These are phyloP conservation scores for Arothron firmamentum DNA, from an alignment of 2,113 vertebrate species.

Conservation along the genomic window DNA sequence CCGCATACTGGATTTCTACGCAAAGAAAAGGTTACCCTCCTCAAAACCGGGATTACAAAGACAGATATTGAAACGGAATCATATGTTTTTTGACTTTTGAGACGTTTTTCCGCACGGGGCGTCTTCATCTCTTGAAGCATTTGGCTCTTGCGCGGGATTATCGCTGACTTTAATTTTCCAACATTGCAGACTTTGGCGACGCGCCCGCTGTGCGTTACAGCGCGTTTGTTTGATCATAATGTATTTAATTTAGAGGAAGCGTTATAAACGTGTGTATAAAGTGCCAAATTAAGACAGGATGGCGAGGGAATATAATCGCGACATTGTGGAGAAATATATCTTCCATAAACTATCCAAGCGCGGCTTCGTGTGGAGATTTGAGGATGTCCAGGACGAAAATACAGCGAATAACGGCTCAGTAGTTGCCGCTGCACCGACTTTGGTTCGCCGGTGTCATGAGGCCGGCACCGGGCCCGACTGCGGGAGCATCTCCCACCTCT, in stretches of 20 bases:
- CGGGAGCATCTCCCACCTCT: slow-evolving; percentile 35
- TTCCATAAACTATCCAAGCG: slow-evolving; percentile 75
- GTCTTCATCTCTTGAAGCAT: slow-evolving; percentile 11
- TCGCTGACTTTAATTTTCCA: slow-evolving; percentile 13
- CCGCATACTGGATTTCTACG: slow-evolving; percentile 69
- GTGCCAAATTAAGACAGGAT: slow-evolving; percentile 65
- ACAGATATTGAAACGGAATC: slow-evolving; percentile 35
- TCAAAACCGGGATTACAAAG: slow-evolving; percentile 34
- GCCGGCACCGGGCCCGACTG: slow-evolving; percentile 51
- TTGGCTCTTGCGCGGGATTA: slow-evolving; percentile 17
- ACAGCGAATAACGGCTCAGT: slow-evolving; percentile 57
- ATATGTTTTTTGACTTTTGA: slow-evolving; percentile 25
- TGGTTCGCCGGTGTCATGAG: slow-evolving; percentile 64
- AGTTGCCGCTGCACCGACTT: slow-evolving; percentile 58
- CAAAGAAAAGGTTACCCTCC: slow-evolving; percentile 37
- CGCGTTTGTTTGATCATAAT: slow-evolving; percentile 32
- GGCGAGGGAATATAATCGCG: slow-evolving; percentile 71
- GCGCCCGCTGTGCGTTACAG: slow-evolving; percentile 20
- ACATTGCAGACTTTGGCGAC: slow-evolving; percentile 18
- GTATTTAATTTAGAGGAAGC: slow-evolving; percentile 45
- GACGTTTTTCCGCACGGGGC: slow-evolving; percentile 10
- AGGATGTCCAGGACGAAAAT: slow-evolving; percentile 43
- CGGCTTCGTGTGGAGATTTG: slow-evolving; percentile 65
- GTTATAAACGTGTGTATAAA: slow-evolving; percentile 9
- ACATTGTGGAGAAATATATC: slow-evolving; percentile 76